Base-by-base conservation (phyloP, 1,140 invertebrate species). In the Chelonus insularis region DNA sequence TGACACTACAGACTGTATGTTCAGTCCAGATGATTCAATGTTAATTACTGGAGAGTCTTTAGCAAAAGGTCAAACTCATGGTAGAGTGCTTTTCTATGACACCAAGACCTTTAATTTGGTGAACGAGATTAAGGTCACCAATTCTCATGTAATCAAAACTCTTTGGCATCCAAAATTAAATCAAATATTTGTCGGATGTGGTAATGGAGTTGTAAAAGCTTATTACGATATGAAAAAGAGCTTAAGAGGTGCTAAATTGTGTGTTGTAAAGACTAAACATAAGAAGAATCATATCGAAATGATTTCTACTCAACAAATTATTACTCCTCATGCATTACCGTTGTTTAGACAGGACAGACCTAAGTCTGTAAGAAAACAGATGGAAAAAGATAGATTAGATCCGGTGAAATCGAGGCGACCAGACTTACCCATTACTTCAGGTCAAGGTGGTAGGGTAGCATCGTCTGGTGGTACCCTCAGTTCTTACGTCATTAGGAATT, bases 91-190 rank as follows among this genome's bases (percentile, higher is more conserved):
- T 21, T 96, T 99, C 74, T 95, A 91, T 65, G 87, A 94, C 68
- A 83, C 88, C 2, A 87, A 89, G 41, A 93, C 86, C 0, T 94
- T 95, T 67, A 84, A 94, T 36, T 60, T 87, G n/a, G 82, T 91
- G 0, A 85, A 89, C 34, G 85, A 91, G 60, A 87, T 98, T 37
- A 81, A 87, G 37, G 89, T 95, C 7, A 84, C 88, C 0, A 85
- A 90, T 69, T 91, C 93, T 0, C 91, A 94, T 73, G 87, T 96
- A 0, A 93, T 99, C 23, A 91, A 95, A 72, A 88, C 89, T 2
- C 73, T 93, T 1, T 99, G 97, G 97, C 97, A 99, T 83, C 93
- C 97, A 0, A 95, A 95, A 78, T 78, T 99, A 0, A 98, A 99
- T 79, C 97, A 99, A 74, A 90, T 99, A 60, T 93, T 99, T 60